Evolutionary conservation across 2,888 invertebrate species (phyloP), one percentile per base, ranked within the genome.

Genomic region (Acheta domesticus): DNA sequence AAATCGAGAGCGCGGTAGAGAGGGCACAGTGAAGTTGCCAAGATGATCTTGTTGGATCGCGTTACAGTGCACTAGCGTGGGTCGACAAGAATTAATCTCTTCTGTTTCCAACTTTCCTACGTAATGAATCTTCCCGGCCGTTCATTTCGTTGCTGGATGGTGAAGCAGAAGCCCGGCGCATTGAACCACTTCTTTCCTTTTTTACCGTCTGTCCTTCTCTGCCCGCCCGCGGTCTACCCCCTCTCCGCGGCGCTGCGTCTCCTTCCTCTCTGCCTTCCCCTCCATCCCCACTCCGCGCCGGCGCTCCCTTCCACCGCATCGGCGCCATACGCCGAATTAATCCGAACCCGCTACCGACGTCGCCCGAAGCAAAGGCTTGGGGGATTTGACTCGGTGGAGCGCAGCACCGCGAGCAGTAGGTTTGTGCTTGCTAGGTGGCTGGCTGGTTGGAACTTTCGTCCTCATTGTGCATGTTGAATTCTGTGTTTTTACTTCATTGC

Each of bases 381-480:
- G 62, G 77, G 81, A 79, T 79, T 79, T 81, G 81, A 81, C 80
- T 80, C 78, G 75, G 77, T 77, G 77, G 79, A 50, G 49, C 78
- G 76, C 73, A 77, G 78, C 48, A 48, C 81, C 49, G 78, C 74
- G 36, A 80, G 79, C 81, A 82, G 82, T 82, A 81, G 82, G 80
- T 80, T 81, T 80, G 79, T 81, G 80, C 77, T 80, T 80, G 81
- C 80, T 80, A 74, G 78, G 82, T 77, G 82, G 79, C 81, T 80
- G 82, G 81, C 77, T 78, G 82, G 74, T 78, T 74, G 79, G 77
- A 77, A 62, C 78, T 79, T 23, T 78, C 62, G 14, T 75, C n/a
- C 19, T 49, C 21, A 21, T 62, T 76, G 76, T 79, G 76, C 76
- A 49, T 79, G 79, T 79, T 50, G 76, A 74, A 76, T 76, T 62